Conservation (phyloP, 2,888 invertebrate species). For the Clistopyga incitator region DNA sequence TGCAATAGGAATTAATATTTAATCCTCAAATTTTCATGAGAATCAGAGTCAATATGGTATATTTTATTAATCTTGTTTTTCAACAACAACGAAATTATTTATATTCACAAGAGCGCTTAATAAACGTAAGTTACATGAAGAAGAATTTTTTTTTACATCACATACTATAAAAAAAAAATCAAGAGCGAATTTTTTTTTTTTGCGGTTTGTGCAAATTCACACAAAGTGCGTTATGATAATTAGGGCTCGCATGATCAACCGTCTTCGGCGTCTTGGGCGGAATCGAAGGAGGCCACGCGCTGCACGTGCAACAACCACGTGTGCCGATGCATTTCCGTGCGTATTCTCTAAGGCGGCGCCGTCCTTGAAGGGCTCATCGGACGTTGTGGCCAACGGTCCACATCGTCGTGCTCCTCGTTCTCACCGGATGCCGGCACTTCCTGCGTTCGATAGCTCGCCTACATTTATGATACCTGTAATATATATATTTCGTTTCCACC, state of each 20-base stretch:
- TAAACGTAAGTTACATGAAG: too few species aligned
- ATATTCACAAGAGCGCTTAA: too few species aligned
- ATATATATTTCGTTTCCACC: conserved; percentile 61
- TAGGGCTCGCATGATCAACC: conserved; percentile 47
- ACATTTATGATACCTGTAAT: conserved; percentile 59
- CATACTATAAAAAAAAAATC: too few species aligned
- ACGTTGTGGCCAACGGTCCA: conserved; percentile 30
- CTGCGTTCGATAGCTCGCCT: conserved; percentile 63
- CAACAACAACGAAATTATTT: too few species aligned
- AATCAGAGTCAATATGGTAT: neutral
- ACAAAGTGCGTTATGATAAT: conserved; percentile 23
- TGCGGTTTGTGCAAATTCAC: conserved; percentile 22
- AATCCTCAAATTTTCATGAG: neutral
- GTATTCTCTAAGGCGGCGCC: conserved; percentile 50
- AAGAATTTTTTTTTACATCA: too few species aligned
- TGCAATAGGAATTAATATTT: conserved; percentile 5
- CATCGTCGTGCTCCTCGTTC: conserved; percentile 50
- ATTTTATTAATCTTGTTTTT: conserved; percentile 3
- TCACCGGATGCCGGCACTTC: conserved; percentile 71
- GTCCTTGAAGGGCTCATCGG: conserved; percentile 62
- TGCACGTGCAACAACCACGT: conserved; percentile 66
- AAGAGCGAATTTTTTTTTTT: neutral
- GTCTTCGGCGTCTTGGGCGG: neutral
- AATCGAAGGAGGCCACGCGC: neutral
- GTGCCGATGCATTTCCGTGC: conserved; percentile 50